These are phyloP conservation scores for Orthochromis indermauri DNA, from an alignment of 2,113 vertebrate species.

Conservation along the genomic window DNA sequence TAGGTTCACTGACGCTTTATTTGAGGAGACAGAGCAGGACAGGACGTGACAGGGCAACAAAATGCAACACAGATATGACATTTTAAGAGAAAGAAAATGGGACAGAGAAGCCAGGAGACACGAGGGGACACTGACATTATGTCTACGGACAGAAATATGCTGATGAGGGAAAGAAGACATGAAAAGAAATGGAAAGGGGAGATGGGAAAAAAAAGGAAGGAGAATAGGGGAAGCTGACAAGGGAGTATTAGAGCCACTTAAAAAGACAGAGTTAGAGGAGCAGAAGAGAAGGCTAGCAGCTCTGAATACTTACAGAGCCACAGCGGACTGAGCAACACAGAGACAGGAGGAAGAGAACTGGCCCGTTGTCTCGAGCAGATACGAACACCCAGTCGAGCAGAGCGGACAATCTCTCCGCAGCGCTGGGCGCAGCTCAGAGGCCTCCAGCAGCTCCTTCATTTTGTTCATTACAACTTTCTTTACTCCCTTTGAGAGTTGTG, in stretches of 20 bases:
- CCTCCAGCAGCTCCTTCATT: background rate
- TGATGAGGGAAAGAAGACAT: conserved; percentile 3
- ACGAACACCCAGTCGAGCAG: conserved; percentile 25
- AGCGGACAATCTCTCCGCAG: conserved; percentile 16
- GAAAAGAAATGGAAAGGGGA: conserved; percentile 19
- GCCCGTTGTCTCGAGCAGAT: conserved; percentile 28
- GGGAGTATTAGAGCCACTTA: conserved; percentile 20
- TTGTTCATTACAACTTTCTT: conserved; percentile 13
- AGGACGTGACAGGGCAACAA: background rate
- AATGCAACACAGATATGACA: background rate
- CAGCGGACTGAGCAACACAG: background rate
- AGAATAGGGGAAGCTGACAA: background rate
- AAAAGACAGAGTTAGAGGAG: background rate
- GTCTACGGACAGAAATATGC: conserved; percentile 20
- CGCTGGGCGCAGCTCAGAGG: background rate
- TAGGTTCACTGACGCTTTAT: background rate
- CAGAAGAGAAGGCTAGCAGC: background rate
- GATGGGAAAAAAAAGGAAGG: background rate
- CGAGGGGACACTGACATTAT: conserved; percentile 1
- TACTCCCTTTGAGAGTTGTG: background rate
- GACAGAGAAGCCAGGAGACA: background rate
- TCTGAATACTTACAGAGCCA: conserved; percentile 36
- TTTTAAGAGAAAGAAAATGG: background rate
- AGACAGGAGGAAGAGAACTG: background rate
- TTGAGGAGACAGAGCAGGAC: background rate